Base-by-base conservation (phyloP, 2,888 invertebrate genomes). In the Papilio gigon region DNA sequence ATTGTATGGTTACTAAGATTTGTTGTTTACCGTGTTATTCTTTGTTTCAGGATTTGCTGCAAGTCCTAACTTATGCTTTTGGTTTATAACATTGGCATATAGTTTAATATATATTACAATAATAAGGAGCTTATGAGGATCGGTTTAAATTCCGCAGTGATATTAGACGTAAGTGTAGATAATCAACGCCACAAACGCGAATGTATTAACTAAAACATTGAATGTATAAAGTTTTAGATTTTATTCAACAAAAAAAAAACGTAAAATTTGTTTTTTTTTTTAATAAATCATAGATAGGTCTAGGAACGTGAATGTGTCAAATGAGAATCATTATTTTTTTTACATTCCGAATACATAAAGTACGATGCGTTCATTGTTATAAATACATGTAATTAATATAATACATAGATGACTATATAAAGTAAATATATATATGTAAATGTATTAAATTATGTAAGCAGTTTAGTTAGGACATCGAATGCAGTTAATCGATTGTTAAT, bases 121-220 rank as follows among this genome's bases (percentile, higher is more conserved):
- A 22, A 20, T 50, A 35, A 53, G 44, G 86, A 90, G 89, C 87
- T 91, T 91, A 91, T 91, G 90, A 91, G 89, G 81, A 82, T 82
- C 68, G 80, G 79, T 83, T 76, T 83, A 75, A 80, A 81, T 81
- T 76, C 84, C 73, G 80, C 72, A 82, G 90, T 90, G 90, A 90
- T 90, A 91, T 80, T 90, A 90, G 64, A 84, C 65, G 67, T 90
- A 89, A 90, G 82, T 80, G 80, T 88, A 88, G 84, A 82, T 88
- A 85, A 79, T 77, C 68, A 73, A 78, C 74, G 80, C 80, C 80
- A 80, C 81, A 77, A 78, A 72, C 72, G 61, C 61, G 30, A 42
- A 33, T 40, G 9, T 64, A 64, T 37, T 60, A 64, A 65, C n/a
- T 30, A 17, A 64, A 60, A 37, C 64, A 68, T 68, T 60, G n/a